Base-by-base conservation (phyloP, 2,888 invertebrate genomes). In the Lasius platythorax region DNA sequence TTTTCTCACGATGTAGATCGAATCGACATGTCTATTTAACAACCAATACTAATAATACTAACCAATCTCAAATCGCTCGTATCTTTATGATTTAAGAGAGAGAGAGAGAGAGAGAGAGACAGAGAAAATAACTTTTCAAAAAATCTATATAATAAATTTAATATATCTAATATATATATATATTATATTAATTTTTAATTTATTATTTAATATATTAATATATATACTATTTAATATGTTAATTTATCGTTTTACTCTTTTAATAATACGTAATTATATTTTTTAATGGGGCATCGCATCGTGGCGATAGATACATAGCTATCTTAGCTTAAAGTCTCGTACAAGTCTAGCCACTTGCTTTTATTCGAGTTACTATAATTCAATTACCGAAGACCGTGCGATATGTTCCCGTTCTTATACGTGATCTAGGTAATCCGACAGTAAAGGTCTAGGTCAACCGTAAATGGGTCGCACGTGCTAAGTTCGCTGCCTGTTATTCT, bases 391-490 rank as follows among this genome's bases (percentile, higher is more conserved):
- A 68, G 81, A 74, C 82, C 68, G 70, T 79, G 43, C 67, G 58
- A 79, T 78, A 68, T 58, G 82, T 67, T 64, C 68, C 84, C 61
- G 37, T 85, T 88, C 82, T 82, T 84, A 50, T n/a, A 53, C 6
- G 61, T 86, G 83, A 82, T 64, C 61, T 58, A 74, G 68, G 64
- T 23, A 28, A 66, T 40, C 46, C 58, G 64, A 58, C 61, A 67
- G 64, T 83, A 58, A 88, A 88, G 87, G 83, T 89, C 82, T 85
- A 88, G 89, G 87, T 87, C 82, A 86, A 83, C 46, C 56, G 56
- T 81, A 66, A 86, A 74, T 66, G 72, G 88, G 56, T 66, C 43
- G 33, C 50, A 37, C 37, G 18, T n/a, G 66, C 58, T 53, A 56
- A 18, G 23, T 66, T 43, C 8, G 79, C 37, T 64, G 56, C 78